phyloP scores from a whole-genome alignment of 2,888 invertebrate genomes.

The Hesperia comma region DNA sequence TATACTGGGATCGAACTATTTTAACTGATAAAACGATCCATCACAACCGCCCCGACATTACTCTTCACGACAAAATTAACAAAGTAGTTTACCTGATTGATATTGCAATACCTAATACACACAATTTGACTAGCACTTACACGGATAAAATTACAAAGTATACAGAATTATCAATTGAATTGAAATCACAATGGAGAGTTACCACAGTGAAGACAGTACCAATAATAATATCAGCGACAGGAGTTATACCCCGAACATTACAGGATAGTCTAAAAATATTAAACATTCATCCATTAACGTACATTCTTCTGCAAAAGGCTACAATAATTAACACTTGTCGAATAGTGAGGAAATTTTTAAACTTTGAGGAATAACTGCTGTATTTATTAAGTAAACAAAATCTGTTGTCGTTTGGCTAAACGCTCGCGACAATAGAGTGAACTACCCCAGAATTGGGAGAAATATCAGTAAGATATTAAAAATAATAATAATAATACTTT shows the following conservation, averaged over 20 bases:
- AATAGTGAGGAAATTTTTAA: conserved; percentile 32
- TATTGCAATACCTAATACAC: conserved; percentile 38
- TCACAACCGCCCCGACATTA: conserved; percentile 27
- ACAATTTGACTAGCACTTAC: conserved; percentile 39
- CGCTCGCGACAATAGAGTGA: too few relatives aligned
- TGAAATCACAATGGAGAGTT: conserved; percentile 16
- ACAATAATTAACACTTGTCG: conserved; percentile 26
- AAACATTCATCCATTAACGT: conserved; percentile 1
- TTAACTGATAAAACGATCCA: conserved; percentile 27
- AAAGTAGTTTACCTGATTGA: conserved; percentile 36
- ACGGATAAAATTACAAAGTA: conserved; percentile 40
- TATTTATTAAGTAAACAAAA: too few relatives aligned
- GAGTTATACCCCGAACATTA: conserved; percentile 19
- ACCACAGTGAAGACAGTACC: conserved; percentile 25
- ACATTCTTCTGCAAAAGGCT: conserved; percentile 14
- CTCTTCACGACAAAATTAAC: conserved; percentile 33
- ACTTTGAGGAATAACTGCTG: conserved; percentile 12
- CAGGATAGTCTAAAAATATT: conserved; percentile 4
- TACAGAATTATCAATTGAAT: conserved; percentile 14
- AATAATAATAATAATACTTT: too few relatives aligned
- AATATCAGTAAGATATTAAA: too few relatives aligned
- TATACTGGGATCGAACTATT: conserved; percentile 25
- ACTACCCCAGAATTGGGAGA: too few relatives aligned
- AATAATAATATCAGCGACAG: conserved; percentile 26
- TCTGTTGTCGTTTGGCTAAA: too few relatives aligned